Conservation (phyloP, 2,113 vertebrate species). For the Leucoraja erinaceus region DNA sequence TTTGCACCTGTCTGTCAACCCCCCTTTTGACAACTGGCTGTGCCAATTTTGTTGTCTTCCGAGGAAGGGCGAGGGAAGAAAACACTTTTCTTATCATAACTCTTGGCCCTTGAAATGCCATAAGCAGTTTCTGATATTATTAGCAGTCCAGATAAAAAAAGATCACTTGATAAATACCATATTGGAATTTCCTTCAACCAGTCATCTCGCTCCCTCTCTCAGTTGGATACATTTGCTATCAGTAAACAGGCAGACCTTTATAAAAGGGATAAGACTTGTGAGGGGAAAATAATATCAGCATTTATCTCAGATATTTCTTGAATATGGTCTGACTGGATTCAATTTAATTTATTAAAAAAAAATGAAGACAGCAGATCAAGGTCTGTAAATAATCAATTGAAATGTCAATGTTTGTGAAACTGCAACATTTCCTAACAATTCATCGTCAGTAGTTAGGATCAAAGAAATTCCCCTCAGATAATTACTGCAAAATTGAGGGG, state of each 20-base stretch:
- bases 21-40: background rate
- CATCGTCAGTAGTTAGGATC: constrained; percentile 59
- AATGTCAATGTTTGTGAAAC: constrained; percentile 46
- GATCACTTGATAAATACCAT: constrained; percentile 32
- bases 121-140: constrained; percentile 26
- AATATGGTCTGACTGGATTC: background rate
- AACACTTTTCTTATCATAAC: background rate
- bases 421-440: constrained; percentile 54
- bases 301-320: constrained; percentile 14
- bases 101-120: constrained; percentile 20
- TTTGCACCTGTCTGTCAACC: background rate
- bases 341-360: background rate
- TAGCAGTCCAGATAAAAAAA: constrained; percentile 3
- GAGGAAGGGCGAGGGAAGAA: background rate
- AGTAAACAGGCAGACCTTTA: background rate
- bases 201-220: background rate
- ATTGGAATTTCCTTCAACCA: constrained; percentile 2
- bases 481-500: constrained; percentile 68
- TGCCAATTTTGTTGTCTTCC: background rate
- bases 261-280: background rate
- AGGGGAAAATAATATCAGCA: background rate
- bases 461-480: constrained; percentile 66
- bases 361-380: constrained; percentile 3
- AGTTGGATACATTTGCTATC: constrained; percentile 8
- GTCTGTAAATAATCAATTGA: background rate